Evolutionary conservation across 2,113 vertebrate genomes (phyloP).

Genomic region (Vulpes lagopus): DNA sequence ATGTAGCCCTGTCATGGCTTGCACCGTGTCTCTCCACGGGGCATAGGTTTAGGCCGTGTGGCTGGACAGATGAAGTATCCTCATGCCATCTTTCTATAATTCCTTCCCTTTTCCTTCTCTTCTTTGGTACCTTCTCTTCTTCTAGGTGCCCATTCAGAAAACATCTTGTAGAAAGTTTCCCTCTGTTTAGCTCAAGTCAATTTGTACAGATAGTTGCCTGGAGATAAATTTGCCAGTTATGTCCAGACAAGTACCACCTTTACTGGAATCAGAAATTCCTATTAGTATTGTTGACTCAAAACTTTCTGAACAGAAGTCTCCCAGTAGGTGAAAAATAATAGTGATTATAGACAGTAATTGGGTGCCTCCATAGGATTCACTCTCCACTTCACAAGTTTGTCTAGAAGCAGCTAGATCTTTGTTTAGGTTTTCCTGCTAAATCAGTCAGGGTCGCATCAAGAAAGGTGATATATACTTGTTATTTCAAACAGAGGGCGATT

Average conservation of each 20-base stretch:
- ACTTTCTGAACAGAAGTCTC: not conserved
- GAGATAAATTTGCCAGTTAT: not conserved
- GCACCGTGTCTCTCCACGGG: not conserved
- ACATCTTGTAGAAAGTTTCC: not conserved
- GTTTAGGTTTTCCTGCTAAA: not conserved
- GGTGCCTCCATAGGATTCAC: not conserved
- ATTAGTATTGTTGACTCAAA: not conserved
- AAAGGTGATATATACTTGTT: not conserved
- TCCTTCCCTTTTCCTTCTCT: not conserved
- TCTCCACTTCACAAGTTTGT: not conserved
- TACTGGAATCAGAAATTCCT: not conserved
- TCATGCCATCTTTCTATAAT: not conserved
- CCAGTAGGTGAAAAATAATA: not conserved
- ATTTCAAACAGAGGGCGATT: not conserved
- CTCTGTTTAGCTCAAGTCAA: conserved; percentile 1
- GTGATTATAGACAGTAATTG: not conserved
- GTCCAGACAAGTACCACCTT: not conserved
- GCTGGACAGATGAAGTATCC: not conserved
- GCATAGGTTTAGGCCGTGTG: not conserved
- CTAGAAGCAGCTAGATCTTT: not conserved
- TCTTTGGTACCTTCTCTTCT: not conserved
- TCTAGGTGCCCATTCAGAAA: not conserved
- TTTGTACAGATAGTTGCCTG: not conserved
- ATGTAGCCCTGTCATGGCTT: not conserved
- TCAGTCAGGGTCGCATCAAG: not conserved